These are phyloP conservation scores for Sphecodes monilicornis DNA, from an alignment of 2,888 invertebrate species.

Conservation along the genomic window DNA sequence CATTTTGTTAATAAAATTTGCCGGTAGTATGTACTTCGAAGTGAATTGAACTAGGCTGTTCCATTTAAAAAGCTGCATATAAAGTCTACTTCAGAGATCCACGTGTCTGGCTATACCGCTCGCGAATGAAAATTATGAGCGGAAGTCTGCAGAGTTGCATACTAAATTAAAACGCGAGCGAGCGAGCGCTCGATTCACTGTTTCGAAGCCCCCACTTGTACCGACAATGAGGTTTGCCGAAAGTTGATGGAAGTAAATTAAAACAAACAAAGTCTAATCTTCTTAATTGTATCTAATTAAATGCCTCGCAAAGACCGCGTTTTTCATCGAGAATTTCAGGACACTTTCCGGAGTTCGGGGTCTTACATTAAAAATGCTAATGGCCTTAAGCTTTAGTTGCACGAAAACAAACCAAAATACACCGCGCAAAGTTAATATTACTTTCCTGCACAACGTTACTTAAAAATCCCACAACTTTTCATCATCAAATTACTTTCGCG, in stretches of 20 bases:
- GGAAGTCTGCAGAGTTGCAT: background rate
- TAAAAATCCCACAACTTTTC: background rate
- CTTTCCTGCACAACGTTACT: background rate
- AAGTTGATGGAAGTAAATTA: background rate
- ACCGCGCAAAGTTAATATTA: background rate
- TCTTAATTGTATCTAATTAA: background rate
- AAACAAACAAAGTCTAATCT: constrained; percentile 6
- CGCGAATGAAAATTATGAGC: background rate
- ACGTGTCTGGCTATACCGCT: background rate
- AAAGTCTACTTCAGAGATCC: background rate
- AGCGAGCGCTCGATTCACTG: background rate
- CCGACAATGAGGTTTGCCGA: background rate
- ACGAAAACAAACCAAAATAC: background rate
- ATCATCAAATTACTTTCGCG: background rate
- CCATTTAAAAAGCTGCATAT: constrained; percentile 1
- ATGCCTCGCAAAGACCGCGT: background rate
- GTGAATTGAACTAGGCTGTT: background rate
- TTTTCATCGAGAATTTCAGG: background rate
- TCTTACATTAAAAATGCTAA: background rate
- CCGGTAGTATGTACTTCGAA: background rate
- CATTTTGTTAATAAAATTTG: constrained; percentile 9
- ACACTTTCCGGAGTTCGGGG: background rate
- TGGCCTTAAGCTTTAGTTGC: background rate
- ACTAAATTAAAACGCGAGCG: background rate
- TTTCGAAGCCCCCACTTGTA: background rate